Evolutionary conservation across 1,140 invertebrate species (phyloP).

Genomic region (Magallana ariakensis): DNA sequence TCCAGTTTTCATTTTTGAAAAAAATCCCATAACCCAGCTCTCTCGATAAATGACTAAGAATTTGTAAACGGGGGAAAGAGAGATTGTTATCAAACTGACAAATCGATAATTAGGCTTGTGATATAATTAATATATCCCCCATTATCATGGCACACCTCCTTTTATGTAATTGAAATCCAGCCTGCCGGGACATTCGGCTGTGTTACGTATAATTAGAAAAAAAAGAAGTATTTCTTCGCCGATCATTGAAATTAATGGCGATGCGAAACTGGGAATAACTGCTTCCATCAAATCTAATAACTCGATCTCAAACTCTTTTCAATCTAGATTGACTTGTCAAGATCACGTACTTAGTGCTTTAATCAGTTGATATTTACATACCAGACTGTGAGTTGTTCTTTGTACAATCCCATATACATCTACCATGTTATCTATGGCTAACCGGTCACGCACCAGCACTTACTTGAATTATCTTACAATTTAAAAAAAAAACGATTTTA

Average conservation of each 20-base stretch:
- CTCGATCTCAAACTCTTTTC: too few relatives aligned
- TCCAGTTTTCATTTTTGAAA: not conserved
- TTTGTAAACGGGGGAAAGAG: not conserved
- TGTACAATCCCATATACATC: too few relatives aligned
- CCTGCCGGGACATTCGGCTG: not conserved
- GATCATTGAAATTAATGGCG: not conserved
- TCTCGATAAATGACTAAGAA: not conserved
- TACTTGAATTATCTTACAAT: too few relatives aligned
- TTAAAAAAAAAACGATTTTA: too few relatives aligned
- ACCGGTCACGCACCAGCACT: too few relatives aligned
- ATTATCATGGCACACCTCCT: slow-evolving; percentile 4
- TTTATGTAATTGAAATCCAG: not conserved
- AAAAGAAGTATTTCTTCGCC: not conserved
- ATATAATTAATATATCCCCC: not conserved
- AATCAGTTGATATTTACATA: too few relatives aligned
- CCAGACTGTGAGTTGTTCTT: too few relatives aligned
- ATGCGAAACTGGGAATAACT: not conserved
- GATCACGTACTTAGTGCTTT: too few relatives aligned
- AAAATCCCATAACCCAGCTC: not conserved
- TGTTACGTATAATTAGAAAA: not conserved
- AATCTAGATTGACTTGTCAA: too few relatives aligned
- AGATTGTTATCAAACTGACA: slow-evolving; percentile 8
- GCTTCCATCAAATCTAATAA: too few relatives aligned
- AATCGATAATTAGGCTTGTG: not conserved
- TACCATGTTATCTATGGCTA: too few relatives aligned